Evolutionary conservation across 1,140 invertebrate genomes (phyloP), one percentile per base, ranked within the genome.

Genomic region (Adelges cooleyi): DNA sequence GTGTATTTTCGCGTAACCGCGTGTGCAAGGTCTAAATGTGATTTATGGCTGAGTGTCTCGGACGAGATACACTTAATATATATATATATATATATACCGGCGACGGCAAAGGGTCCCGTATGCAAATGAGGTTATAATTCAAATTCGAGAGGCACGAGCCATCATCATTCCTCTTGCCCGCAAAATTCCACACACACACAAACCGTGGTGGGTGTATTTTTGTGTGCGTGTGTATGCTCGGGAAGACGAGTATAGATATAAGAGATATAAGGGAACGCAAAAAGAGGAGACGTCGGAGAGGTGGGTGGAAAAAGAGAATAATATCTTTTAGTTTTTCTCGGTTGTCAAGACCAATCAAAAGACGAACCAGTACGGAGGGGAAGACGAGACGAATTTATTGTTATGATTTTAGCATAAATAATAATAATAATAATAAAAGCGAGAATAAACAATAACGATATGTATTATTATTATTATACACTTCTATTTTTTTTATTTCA

Each of bases 101-200:
- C 23, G 25, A 33, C 27, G 56, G 25, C 23, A 62, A 62, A 62
- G 56, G 56, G 56, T 62, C 56, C 56, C 56, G 56, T 62, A 62
- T 62, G 56, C 56, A 62, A 62, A 62, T 62, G 56, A 62, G 56
- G 56, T 62, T 62, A 62, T 62, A 62, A 62, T 62, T 62, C 56
- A 62, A 40, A 29, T 62, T 62, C 56, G 56, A 62, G 56, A 62
- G 56, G 53, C 53, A 44, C 38, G 53, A n/a, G 9, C 36, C 53
- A 40, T 42, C 13, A 8, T 15, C 38, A 17, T 62, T 48, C 40
- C 56, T 46, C 44, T 62, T 42, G 27, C 56, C 40, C 40, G n/a
- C 20, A 48, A 33, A 33, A 62, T 25, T 48, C 44, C 25, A 33
- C 22, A 42, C 29, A 33, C 11, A 6, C 29, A 33, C 5, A 33